Evolutionary conservation across 2,113 vertebrate species (phyloP).

Genomic region (Sphyrna mokarran): DNA sequence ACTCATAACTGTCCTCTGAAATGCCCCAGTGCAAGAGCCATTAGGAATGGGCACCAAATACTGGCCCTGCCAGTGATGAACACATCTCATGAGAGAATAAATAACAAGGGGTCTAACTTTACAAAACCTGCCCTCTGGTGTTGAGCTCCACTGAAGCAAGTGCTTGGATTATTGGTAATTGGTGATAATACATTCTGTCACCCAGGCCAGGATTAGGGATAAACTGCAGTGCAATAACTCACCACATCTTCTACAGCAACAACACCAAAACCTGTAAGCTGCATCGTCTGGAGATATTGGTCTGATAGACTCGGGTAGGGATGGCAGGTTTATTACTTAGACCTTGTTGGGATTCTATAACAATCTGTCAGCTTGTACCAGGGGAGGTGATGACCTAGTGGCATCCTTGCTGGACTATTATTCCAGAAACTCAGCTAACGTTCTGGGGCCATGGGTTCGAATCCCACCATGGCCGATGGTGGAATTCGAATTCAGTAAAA

Average conservation of each 20-base stretch:
- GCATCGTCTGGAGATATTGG: neutral
- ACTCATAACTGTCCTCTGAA: too few species aligned
- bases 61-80: too few species aligned
- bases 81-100: neutral
- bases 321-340: neutral
- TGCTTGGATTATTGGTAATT: neutral
- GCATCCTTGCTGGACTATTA: too few species aligned
- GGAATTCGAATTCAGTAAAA: too few species aligned
- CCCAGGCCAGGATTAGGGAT: neutral
- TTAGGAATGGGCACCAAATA: too few species aligned
- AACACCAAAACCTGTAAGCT: neutral
- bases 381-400: too few species aligned
- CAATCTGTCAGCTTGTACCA: neutral
- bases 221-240: neutral
- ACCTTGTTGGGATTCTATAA: neutral
- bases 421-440: too few species aligned
- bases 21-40: too few species aligned
- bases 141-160: neutral
- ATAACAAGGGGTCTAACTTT: neutral
- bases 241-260: neutral
- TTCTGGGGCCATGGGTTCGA: too few species aligned
- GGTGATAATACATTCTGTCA: neutral
- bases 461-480: too few species aligned
- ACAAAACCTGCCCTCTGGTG: neutral
- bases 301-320: neutral